Conservation (phyloP, 2,113 vertebrate species). For the Clarias magur region DNA sequence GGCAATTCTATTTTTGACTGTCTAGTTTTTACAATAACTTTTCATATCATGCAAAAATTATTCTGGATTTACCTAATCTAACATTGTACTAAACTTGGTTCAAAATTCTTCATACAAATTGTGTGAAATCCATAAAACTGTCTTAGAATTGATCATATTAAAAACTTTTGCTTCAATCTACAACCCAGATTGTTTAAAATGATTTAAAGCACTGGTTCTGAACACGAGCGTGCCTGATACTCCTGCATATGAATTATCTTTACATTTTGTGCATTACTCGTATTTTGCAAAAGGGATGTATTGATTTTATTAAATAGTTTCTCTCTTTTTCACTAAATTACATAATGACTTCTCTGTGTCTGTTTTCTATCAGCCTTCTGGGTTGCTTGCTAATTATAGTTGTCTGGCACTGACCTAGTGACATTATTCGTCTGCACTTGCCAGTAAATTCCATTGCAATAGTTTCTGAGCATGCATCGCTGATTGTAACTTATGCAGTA, state of each 20-base stretch:
- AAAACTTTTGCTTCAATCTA: background rate
- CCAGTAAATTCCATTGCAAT: conserved; percentile 12
- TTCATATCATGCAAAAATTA: background rate
- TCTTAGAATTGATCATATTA: background rate
- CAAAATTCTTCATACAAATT: background rate
- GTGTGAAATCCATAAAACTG: background rate
- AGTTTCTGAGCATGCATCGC: conserved; percentile 15
- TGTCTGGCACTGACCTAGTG: conserved; percentile 27
- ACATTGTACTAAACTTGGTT: background rate
- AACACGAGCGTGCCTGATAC: background rate
- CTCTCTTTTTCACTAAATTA: background rate
- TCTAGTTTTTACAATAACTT: background rate
- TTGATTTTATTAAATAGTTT: background rate
- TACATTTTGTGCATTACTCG: background rate
- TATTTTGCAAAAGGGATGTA: background rate
- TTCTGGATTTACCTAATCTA: background rate
- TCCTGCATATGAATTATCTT: background rate
- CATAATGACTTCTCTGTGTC: conserved; percentile 1
- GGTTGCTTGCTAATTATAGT: conserved; percentile 20
- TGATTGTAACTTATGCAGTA: background rate
- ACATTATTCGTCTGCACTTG: conserved; percentile 36
- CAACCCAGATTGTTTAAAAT: background rate
- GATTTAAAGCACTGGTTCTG: background rate
- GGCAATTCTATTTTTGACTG: background rate
- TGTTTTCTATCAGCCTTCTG: background rate